Evolutionary conservation across 2,888 invertebrate species (phyloP), one percentile per base, ranked within the genome.

Genomic region (Trachelus troglodyta): DNA sequence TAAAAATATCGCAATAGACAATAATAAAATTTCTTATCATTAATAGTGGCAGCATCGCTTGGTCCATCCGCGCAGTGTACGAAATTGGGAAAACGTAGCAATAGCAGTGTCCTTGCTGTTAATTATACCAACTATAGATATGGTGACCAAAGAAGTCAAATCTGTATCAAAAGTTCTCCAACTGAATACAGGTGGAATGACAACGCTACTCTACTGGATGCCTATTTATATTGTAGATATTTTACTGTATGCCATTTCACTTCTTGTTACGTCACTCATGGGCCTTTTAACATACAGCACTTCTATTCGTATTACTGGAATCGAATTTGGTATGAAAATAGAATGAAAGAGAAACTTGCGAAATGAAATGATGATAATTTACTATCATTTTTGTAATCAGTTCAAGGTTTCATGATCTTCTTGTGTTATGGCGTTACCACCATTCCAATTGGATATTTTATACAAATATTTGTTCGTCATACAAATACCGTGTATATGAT

Each of bases 171-270:
- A 85, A 69, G 73, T 80, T 76, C 69, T 83, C 35, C 84, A 85
- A 56, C 75, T 79, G 9, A 85, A 85, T 77, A 74, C 81, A 31
- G 34, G 76, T 56, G 81, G 82, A 12, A 74, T 85, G 34, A 77
- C 80, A 11, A 78, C 75, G 1, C 69, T 81, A 11, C 78, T 81
- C 12, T 85, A 84, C 56, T 85, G 85, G 85, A 77, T 82, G 12
- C 80, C 85, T 4, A 81, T 77, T n/a, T 85, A 83, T 69, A 74
- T 80, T 31, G 69, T 83, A n/a, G 84, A 85, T 76, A 76, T 85
- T n/a, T 11, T 81, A 6, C 75, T 83, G 6, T 85, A 83, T 74
- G 30, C 79, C 12, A 11, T 83, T 4, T 82, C 77, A 12, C 34
- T 84, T 34, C 73, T 76, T 35, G 74, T 69, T 31, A 73, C 35